These are phyloP conservation scores for Danaus plexippus DNA, from an alignment of 1,140 invertebrate species.

Conservation along the genomic window DNA sequence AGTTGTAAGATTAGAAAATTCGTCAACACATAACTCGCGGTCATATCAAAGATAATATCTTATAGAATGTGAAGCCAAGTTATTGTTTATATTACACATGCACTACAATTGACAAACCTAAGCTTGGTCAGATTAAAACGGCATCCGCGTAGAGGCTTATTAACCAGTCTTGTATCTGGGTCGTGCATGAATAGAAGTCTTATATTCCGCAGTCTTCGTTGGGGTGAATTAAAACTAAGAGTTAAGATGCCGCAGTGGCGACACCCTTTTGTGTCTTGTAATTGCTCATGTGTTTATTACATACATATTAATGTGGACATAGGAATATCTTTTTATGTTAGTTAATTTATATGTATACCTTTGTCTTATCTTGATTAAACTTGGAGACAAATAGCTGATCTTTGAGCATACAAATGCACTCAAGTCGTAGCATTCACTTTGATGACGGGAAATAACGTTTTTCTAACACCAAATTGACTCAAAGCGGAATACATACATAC, in stretches of 20 bases:
- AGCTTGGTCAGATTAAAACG: slow-evolving; percentile 4
- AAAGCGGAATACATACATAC: slow-evolving; percentile 3
- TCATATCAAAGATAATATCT: no score
- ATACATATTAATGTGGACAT: neutral
- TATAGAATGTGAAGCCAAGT: no score
- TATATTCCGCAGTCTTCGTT: slow-evolving; percentile 18
- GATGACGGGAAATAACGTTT: slow-evolving; percentile 19
- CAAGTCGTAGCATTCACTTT: slow-evolving; percentile 19
- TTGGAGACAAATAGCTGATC: slow-evolving; percentile 7
- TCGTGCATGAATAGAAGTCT: slow-evolving; percentile 25
- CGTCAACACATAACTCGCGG: no score
- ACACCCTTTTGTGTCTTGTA: slow-evolving; percentile 16
- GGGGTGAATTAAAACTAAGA: slow-evolving; percentile 21
- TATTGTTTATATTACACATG: no score
- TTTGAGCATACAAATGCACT: slow-evolving; percentile 9
- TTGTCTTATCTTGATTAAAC: slow-evolving; percentile 5
- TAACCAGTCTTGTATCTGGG: slow-evolving; percentile 18
- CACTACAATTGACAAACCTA: neutral
- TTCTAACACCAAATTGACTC: slow-evolving; percentile 19
- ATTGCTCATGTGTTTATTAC: slow-evolving; percentile 6
- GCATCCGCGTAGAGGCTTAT: slow-evolving; percentile 16
- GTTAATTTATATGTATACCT: neutral
- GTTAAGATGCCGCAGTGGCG: slow-evolving; percentile 19
- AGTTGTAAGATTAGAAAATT: no score
- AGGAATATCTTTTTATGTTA: slow-evolving; percentile 1